These are phyloP conservation scores for Ahaetulla prasina DNA, from an alignment of 2,113 vertebrate genomes.

Conservation along the genomic window DNA sequence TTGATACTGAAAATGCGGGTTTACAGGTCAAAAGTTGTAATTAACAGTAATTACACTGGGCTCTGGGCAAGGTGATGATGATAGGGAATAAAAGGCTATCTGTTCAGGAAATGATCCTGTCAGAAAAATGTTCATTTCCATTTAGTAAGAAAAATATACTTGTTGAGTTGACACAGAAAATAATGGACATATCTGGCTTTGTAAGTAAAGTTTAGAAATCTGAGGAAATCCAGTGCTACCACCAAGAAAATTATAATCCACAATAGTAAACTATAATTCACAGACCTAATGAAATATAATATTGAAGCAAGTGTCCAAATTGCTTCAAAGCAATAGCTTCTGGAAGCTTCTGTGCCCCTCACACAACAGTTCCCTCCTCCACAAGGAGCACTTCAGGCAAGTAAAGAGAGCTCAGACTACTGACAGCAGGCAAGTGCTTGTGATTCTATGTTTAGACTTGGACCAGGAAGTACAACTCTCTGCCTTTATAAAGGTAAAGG, in stretches of 20 bases:
- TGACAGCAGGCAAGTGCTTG: neutral
- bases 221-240: neutral
- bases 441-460: neutral
- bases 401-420: neutral
- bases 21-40: constrained; percentile 37
- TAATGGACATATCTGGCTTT: neutral
- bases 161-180: neutral
- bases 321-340: neutral
- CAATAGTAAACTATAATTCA: neutral
- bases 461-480: neutral
- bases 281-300: neutral
- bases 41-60: constrained; percentile 25
- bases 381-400: neutral
- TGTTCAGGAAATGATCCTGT: constrained; percentile 29
- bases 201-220: neutral
- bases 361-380: neutral
- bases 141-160: constrained; percentile 38
- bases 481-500: neutral
- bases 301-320: neutral
- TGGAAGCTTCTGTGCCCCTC: neutral
- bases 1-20: constrained; percentile 33
- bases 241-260: neutral
- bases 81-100: constrained; percentile 20
- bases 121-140: constrained; percentile 23
- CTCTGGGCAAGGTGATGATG: neutral